A percentile compares a stretch with the other conserved stretches of the same genome.
phyloP scores from a whole-genome alignment of 1,140 invertebrate genomes.

The Apis florea region DNA sequence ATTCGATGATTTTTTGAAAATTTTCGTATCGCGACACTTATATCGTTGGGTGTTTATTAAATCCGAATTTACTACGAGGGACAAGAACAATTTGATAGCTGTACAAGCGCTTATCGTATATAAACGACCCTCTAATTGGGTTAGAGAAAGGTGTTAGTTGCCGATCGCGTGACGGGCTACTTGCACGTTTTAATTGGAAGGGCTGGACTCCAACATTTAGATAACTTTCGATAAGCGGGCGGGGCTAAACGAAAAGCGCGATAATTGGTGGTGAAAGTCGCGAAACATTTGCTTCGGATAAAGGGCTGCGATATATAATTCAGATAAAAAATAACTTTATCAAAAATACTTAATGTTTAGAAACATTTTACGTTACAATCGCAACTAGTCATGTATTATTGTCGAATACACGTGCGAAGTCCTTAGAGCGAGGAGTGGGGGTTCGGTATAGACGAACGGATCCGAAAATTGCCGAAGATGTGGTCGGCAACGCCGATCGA shows the following conservation, averaged over 20 bases:
- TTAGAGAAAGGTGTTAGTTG: constrained; percentile 61
- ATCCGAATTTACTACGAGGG: no score
- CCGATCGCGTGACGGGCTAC: constrained; percentile 62
- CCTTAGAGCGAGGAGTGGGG: no score
- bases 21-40: no score
- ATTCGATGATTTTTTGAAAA: no score
- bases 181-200: constrained; percentile 66
- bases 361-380: no score
- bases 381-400: no score
- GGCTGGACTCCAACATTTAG: constrained; percentile 60
- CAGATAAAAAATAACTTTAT: neutral
- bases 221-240: constrained; percentile 67
- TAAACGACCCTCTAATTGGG: constrained; percentile 54
- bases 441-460: no score
- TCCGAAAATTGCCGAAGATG: no score
- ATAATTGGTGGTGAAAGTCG: constrained; percentile 54
- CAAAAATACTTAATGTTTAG: neutral
- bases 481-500: no score
- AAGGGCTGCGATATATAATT: constrained; percentile 11
- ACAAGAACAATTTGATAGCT: neutral
- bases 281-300: constrained; percentile 29
- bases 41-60: no score
- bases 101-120: neutral
- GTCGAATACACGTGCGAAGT: no score
- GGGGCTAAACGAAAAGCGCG: constrained; percentile 39